Base-by-base conservation (phyloP, 2,797 vertebrate genomes). In the Synanceia verrucosa region DNA sequence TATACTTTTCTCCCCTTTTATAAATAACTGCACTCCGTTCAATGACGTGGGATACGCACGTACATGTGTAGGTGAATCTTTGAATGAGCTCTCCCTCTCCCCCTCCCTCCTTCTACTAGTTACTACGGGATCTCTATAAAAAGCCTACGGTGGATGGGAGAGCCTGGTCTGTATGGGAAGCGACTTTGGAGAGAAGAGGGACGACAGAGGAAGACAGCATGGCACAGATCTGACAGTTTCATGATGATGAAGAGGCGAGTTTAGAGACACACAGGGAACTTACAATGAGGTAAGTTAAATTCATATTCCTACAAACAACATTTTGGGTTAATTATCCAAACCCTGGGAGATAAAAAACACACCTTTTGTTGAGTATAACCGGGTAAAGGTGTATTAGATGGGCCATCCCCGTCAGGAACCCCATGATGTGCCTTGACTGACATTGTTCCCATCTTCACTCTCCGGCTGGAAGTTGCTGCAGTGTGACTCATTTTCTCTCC, bases 51-150 rank as follows among this genome's bases (percentile, higher is more conserved):
- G 80, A 86, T 89, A 89, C 87, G 88, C 94, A 88, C 94, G 94
- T 93, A 94, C 89, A 92, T 93, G 93, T 94, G 94, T 94, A 95
- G 94, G 94, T 94, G 93, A 94, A 94, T 93, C 91, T 94, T 94
- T 95, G 93, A 95, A 95, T 95, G 94, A 94, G 93, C 90, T 64
- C 89, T 82, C 91, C 84, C 88, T 84, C 83, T 64, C 82, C 74
- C 47, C 61, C 56, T 19, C 44, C 59, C 46, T 6, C 76, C 83
- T 73, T 86, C 86, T 87, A 92, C 92, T 86, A 94, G 90, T 94
- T 91, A 95, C 93, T 94, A 94, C 91, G 83, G 91, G 88, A 91
- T 93, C 93, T 92, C 93, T 94, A 95, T 95, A 95, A 94, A 95
- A 95, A 94, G 93, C 93, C 89, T 89, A 90, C 82, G 86, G 89